Percentiles rank a stretch among this genome's conserved stretches.
phyloP scores from a whole-genome alignment of 2,888 invertebrate species.

The Phorcus lineatus region DNA sequence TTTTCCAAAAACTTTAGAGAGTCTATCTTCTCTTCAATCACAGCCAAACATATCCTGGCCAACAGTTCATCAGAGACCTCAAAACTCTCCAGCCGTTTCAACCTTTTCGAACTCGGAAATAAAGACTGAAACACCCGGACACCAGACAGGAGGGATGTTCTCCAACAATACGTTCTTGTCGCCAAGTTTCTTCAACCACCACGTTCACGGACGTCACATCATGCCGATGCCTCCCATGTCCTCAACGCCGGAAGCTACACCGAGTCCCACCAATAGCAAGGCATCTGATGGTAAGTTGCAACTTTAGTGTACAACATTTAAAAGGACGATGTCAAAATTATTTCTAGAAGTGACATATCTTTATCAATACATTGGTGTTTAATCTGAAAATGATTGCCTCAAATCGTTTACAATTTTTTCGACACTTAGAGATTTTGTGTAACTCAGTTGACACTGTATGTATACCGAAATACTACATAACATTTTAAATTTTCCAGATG shows the following conservation, averaged over 20 bases:
- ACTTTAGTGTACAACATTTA: too few species aligned
- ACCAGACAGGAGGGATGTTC: background rate
- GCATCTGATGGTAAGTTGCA: too few species aligned
- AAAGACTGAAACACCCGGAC: constrained; percentile 19
- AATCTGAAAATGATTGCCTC: too few species aligned
- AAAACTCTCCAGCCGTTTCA: constrained; percentile 41
- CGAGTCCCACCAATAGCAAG: constrained; percentile 1
- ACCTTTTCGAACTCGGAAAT: constrained; percentile 31
- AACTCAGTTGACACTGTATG: too few species aligned
- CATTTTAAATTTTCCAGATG: constrained; percentile 18
- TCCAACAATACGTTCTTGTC: constrained; percentile 32
- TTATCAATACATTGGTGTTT: too few species aligned
- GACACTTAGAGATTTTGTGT: too few species aligned
- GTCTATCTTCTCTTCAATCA: background rate
- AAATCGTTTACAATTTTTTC: too few species aligned
- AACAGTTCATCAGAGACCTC: constrained; percentile 38
- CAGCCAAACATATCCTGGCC: background rate
- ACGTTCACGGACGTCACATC: background rate
- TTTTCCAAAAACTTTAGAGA: background rate
- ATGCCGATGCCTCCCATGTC: constrained; percentile 25
- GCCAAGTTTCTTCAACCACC: constrained; percentile 33
- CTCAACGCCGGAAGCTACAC: background rate
- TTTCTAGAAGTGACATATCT: too few species aligned
- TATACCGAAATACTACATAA: too few species aligned
- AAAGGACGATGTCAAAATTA: too few species aligned